Percentiles rank a stretch among this genome's conserved stretches.
Conservation (phyloP, 2,888 invertebrate species). For the Ophion obscuratus region DNA sequence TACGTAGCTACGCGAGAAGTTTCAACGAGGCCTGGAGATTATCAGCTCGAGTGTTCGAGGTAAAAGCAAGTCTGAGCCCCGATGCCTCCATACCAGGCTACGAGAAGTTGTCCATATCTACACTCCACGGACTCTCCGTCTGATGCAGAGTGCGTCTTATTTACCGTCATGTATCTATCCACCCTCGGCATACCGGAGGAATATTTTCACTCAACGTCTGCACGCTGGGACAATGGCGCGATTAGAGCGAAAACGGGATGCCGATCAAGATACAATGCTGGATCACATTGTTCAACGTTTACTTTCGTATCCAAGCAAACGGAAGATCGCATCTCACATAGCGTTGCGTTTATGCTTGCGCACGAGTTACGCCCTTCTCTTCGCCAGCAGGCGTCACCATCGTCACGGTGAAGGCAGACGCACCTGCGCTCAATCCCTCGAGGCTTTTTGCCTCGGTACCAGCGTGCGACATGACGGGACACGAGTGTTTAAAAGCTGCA, state of each 20-base stretch:
- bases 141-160: neutral
- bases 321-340: neutral
- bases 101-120: constrained; percentile 55
- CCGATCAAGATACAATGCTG: constrained; percentile 20
- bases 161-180: neutral
- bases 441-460: neutral
- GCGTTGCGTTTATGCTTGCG: neutral
- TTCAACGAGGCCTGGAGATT: constrained; percentile 80
- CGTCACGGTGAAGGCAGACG: constrained; percentile 1
- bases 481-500: constrained; percentile 30
- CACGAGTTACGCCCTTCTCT: neutral
- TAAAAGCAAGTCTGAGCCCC: constrained; percentile 48
- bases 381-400: neutral
- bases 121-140: constrained; percentile 36
- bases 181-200: constrained; percentile 1
- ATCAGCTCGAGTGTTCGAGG: constrained; percentile 73
- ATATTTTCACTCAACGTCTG: constrained; percentile 33
- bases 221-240: constrained; percentile 74
- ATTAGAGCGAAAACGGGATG: constrained; percentile 71
- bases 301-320: neutral
- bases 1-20: constrained; percentile 73
- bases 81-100: constrained; percentile 74
- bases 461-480: neutral
- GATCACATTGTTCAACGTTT: neutral
- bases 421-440: neutral